Evolutionary conservation across 2,113 vertebrate species (phyloP), one percentile per base, ranked within the genome.

Genomic region (Nesogale talazaci): DNA sequence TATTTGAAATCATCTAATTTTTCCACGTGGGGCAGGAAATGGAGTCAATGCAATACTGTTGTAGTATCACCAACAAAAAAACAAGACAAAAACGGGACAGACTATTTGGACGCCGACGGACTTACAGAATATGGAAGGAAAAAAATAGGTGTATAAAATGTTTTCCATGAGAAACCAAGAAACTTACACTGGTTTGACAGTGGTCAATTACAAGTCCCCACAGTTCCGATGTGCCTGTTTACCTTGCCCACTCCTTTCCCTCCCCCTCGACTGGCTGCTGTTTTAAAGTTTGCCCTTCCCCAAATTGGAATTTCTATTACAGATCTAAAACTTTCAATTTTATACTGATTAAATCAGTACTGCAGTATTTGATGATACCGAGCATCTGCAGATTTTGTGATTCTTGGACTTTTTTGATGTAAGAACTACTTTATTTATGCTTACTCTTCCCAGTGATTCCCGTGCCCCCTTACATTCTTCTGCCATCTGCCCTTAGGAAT

Each of bases 1-100:
- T 99, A 83, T 99, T 99, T 96, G 99, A 99, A 97, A 99, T 99
- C 98, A 99, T 99, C 98, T 99, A 98, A 98, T 38, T 96, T 95
- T 96, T 94, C 77, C 94, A 96, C 93, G 46, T 61, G 14, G 96
- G 93, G 72, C 95, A 97, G 94, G 93, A 97, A 89, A 63, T 96
- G 96, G 96, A 98, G 94, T 95, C 95, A 95, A 91, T 0, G 27
- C 27, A 23, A 92, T 97, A 89, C 96, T 97, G 96, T 96, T 96
- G 82, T 94, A 95, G 91, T 91, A 95, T 88, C 96, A 97, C 96
- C 98, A 98, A 97, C 96, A 95, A 96, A 95, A 96, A 95, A 97
- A 96, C 95, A 57, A 59, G 57, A 59, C 57, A 59, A 23, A 61
- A 61, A 61, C 22, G 17, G 88, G 97, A 96, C 75, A 65, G 91